Base-by-base conservation (phyloP, 2,113 vertebrate genomes). In the Oncorhynchus masou region DNA sequence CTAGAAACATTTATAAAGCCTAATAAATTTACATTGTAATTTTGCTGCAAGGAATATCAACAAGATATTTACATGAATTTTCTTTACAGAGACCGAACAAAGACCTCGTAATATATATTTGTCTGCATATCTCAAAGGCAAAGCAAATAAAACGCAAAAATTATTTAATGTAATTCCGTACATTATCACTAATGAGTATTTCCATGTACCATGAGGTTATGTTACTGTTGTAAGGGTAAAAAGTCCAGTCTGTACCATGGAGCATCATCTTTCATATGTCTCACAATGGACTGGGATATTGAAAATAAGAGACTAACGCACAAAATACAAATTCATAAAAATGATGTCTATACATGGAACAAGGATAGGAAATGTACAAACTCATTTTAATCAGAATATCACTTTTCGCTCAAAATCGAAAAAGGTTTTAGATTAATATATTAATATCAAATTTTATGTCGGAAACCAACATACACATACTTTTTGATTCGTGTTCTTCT, bases 301-400 rank as follows among this genome's bases (percentile, higher is more conserved):
- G 90, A 81, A 89, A 86, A 87, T 85, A 78, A 88, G 82, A 81
- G 88, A 94, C 94, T 93, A 93, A 95, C 91, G 93, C 94, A 95
- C 92, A 95, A 95, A 96, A 94, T 95, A 96, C 94, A 97, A 97
- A 97, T 96, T 93, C 94, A 94, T 97, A 96, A 95, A 97, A 98
- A 97, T 90, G 87, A 93, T 89, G 91, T 95, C 94, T 95, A 95
- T 95, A 95, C 94, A 95, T 91, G 94, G 94, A 95, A 94, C 94
- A 85, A 90, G 85, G 84, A 90, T 90, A 91, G 88, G 92, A 93
- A 96, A 96, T 95, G 91, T 97, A 96, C 94, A 96, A 96, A 97
- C 94, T 90, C 86, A 85, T 92, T 93, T 91, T 83, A 86, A 82
- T 54, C 51, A 19, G 51, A 83, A 91, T 92, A 91, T 93, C 85